phyloP scores from a whole-genome alignment of 2,113 vertebrate genomes.

The Vanacampus margaritifer region DNA sequence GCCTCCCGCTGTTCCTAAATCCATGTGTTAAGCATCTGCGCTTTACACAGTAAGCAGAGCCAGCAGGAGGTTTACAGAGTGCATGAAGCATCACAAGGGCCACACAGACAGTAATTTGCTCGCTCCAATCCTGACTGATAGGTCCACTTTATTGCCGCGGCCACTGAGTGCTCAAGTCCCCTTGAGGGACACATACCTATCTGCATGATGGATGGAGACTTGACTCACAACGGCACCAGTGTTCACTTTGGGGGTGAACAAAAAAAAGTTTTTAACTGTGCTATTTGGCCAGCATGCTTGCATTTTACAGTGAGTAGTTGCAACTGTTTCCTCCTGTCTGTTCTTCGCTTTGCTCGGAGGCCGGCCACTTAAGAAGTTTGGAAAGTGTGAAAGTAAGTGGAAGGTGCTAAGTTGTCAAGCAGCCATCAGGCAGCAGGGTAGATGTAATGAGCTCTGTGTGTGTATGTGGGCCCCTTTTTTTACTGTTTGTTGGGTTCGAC shows the following conservation, averaged over 20 bases:
- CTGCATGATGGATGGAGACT: slow-evolving; percentile 67
- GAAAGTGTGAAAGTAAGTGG: slow-evolving; percentile 57
- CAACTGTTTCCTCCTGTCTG: slow-evolving; percentile 33
- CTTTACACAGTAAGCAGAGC: slow-evolving; percentile 34
- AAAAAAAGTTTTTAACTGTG: slow-evolving; percentile 5
- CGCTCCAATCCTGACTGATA: slow-evolving; percentile 60
- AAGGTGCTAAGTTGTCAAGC: slow-evolving; percentile 69
- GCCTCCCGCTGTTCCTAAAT: slow-evolving; percentile 32
- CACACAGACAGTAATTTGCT: slow-evolving; percentile 64
- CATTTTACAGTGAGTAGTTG: slow-evolving; percentile 41
- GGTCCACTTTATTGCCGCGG: slow-evolving; percentile 64
- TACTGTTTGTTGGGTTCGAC: slow-evolving; percentile 8
- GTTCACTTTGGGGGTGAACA: slow-evolving; percentile 17
- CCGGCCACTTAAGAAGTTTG: slow-evolving; percentile 52
- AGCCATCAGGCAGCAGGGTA: slow-evolving; percentile 54
- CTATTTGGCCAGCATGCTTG: slow-evolving; percentile 20
- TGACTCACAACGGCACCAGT: slow-evolving; percentile 47
- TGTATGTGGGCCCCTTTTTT: slow-evolving; percentile 20
- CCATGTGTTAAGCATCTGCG: slow-evolving; percentile 22
- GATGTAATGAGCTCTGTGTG: slow-evolving; percentile 54
- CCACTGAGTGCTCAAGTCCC: slow-evolving; percentile 48
- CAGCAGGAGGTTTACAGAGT: slow-evolving; percentile 46
- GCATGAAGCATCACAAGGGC: slow-evolving; percentile 49
- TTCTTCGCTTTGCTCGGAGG: slow-evolving; percentile 17
- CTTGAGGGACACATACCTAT: slow-evolving; percentile 68